Conservation (phyloP, 2,797 vertebrate genomes). For the Characodon lateralis region DNA sequence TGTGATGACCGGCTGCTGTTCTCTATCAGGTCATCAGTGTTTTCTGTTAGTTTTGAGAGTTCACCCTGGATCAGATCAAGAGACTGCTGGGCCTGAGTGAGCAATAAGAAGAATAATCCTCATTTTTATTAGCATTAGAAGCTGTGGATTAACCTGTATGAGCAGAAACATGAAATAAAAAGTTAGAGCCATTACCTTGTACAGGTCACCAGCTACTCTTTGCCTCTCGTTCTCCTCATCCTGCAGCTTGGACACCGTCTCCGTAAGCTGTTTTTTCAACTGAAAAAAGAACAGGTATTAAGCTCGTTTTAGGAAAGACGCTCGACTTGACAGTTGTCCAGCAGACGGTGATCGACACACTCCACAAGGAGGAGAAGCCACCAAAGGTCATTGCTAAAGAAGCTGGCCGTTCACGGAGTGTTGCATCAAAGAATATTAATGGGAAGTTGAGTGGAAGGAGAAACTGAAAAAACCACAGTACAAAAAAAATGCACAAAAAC, state of each 20-base stretch:
- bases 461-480: neutral
- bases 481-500: neutral
- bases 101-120: neutral
- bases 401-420: neutral
- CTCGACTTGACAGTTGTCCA: neutral
- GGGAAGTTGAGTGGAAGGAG: neutral
- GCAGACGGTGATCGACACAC: neutral
- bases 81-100: slow-evolving; percentile 90
- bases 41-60: slow-evolving; percentile 87
- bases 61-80: slow-evolving; percentile 92
- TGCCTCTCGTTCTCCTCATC: slow-evolving; percentile 89
- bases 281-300: slow-evolving; percentile 74
- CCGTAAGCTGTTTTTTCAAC: slow-evolving; percentile 92
- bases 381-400: neutral
- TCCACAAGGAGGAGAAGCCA: neutral
- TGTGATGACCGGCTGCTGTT: slow-evolving; percentile 88
- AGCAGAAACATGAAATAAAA: neutral
- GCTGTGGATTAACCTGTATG: neutral
- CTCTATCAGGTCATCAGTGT: slow-evolving; percentile 87
- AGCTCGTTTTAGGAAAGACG: slow-evolving; percentile 10
- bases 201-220: slow-evolving; percentile 89
- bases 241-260: slow-evolving; percentile 90
- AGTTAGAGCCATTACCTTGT: slow-evolving; percentile 55
- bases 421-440: neutral
- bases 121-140: slow-evolving; percentile 5